Evolutionary conservation across 2,797 vertebrate genomes (phyloP).

Genomic region (Rhinophrynus dorsalis): DNA sequence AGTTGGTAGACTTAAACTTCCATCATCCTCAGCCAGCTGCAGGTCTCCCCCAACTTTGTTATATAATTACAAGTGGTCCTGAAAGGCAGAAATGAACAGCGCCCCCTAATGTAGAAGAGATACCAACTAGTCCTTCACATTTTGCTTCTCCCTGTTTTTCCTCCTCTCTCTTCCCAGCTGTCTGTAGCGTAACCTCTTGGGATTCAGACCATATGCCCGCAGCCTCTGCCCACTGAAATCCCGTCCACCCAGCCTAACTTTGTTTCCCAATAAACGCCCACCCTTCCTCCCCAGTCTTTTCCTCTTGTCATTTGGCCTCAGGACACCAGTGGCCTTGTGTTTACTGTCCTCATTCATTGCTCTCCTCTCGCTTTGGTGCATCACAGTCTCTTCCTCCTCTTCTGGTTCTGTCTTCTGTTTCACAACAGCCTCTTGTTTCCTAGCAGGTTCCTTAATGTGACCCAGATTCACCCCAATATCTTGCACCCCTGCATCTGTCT

Average conservation of each 20-base stretch:
- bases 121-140: too few species aligned
- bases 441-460: background rate
- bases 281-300: slow-evolving; percentile 36
- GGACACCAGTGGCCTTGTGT: slow-evolving; percentile 37
- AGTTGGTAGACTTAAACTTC: too few species aligned
- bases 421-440: background rate
- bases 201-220: slow-evolving; percentile 86
- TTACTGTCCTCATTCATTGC: slow-evolving; percentile 17
- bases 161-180: slow-evolving; percentile 73
- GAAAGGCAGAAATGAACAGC: too few species aligned
- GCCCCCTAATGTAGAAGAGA: too few species aligned
- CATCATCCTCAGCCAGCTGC: too few species aligned
- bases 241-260: slow-evolving; percentile 71
- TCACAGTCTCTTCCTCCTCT: background rate
- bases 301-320: slow-evolving; percentile 49
- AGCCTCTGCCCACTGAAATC: slow-evolving; percentile 83
- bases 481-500: background rate
- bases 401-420: background rate
- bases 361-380: background rate
- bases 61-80: too few species aligned
- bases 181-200: slow-evolving; percentile 80
- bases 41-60: too few species aligned
- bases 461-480: background rate
- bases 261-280: slow-evolving; percentile 51
- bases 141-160: slow-evolving; percentile 61